Evolutionary conservation across 2,797 vertebrate species (phyloP), one percentile per base, ranked within the genome.

Genomic region (Botia almorhae): DNA sequence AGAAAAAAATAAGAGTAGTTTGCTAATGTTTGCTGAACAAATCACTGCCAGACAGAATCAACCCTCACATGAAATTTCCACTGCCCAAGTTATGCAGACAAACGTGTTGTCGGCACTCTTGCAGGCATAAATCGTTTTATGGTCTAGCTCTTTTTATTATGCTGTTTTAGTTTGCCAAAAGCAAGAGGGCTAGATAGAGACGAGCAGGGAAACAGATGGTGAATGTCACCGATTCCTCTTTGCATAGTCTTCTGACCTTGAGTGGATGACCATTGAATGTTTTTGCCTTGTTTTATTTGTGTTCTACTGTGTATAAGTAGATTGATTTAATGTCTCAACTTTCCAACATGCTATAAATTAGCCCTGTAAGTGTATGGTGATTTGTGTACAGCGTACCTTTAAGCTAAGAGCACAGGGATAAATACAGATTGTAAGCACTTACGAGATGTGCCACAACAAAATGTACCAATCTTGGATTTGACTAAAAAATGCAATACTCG

Each of bases 21-120:
- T 80, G 69, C 33, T 56, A 23, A n/a, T 21, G 11, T 60, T 60
- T 60, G 56, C 7, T 46, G 2, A 80, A 73, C 36, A 68, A 79
- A 83, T 85, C 85, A 83, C 83, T 85, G 87, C 85, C 87, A 84
- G 69, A 77, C 69, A 58, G 60, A 77, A 69, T n/a, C 17, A 74
- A 74, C 33, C n/a, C 50, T 64, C 19, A 51, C n/a, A 21, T 67
- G 60, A 39, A 78, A 50, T 21, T 36, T 63, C 69, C 63, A 81
- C 74, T 84, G 80, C 84, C 78, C 75, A 60, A 46, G 21, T 74
- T 55, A 74, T 17, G 2, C 51, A 63, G 39, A 26, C 60, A 23
- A 67, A n/a, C 11, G 7, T 13, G 23, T 56, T 81, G n/a, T 68
- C 29, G 26, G 33, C 26, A 43, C 23, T 74, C 43, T 43, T 11